These are phyloP conservation scores for Pogonocichla stellata DNA, from an alignment of 2,113 vertebrate species.

Conservation along the genomic window DNA sequence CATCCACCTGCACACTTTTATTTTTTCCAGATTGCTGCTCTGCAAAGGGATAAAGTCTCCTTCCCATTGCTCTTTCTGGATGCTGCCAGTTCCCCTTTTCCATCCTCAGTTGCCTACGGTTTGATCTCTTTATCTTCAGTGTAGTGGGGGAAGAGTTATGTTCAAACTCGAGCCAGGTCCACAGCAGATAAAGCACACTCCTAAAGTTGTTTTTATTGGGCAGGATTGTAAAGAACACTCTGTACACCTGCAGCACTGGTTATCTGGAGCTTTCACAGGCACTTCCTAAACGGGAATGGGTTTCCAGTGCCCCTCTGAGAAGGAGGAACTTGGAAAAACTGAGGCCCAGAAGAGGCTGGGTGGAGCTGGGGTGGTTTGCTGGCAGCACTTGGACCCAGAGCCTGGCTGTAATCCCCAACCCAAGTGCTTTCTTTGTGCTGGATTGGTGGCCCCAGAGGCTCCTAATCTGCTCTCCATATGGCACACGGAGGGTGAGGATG, in stretches of 20 bases:
- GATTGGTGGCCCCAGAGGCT: conserved; percentile 14
- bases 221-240: neutral
- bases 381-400: fast-evolving
- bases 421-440: neutral
- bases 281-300: neutral
- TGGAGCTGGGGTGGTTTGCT: neutral
- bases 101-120: neutral
- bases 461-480: conserved; percentile 29
- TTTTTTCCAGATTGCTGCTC: neutral
- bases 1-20: fast-evolving
- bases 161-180: neutral
- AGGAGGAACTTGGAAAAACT: neutral
- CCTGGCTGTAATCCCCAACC: neutral
- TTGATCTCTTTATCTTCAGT: neutral
- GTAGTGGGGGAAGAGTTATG: neutral
- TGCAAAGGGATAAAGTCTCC: neutral
- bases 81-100: neutral
- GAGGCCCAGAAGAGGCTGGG: neutral
- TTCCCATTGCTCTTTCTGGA: neutral
- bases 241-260: neutral
- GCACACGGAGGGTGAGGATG: neutral
- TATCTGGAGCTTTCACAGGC: neutral
- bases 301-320: neutral
- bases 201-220: neutral
- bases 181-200: neutral